These are phyloP conservation scores for Crenuchus spilurus DNA, from an alignment of 2,797 vertebrate genomes.

Conservation along the genomic window DNA sequence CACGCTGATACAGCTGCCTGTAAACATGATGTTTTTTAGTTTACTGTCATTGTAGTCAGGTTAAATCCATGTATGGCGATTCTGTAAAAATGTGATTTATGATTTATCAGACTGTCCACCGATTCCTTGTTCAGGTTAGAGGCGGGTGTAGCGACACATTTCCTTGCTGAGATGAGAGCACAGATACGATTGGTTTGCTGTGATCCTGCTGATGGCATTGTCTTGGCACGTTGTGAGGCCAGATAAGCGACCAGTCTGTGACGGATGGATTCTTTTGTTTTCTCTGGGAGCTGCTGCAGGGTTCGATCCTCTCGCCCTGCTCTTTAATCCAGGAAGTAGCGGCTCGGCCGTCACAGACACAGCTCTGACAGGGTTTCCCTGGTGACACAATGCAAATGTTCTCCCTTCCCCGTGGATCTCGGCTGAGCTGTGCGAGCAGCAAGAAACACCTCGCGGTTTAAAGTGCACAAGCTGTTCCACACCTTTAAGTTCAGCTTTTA, in stretches of 20 bases:
- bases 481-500: not conserved
- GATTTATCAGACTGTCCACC: not conserved
- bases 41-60: too few species aligned
- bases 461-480: not conserved
- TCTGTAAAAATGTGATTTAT: too few species aligned
- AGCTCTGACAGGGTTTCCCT: conserved; percentile 37
- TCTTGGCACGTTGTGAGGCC: conserved; percentile 1
- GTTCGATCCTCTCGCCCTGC: conserved; percentile 35
- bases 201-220: conserved; percentile 1
- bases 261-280: conserved; percentile 23
- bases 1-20: too few species aligned
- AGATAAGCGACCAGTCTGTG: conserved; percentile 20
- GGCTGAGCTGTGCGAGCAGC: conserved; percentile 8
- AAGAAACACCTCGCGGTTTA: not conserved
- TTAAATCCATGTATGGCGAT: too few species aligned
- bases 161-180: conserved; percentile 25
- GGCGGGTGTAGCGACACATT: conserved; percentile 36
- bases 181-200: conserved; percentile 25
- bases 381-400: conserved; percentile 43
- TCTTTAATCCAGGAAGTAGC: conserved; percentile 49
- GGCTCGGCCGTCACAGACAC: conserved; percentile 34
- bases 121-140: conserved; percentile 7
- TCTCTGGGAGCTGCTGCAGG: not conserved
- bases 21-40: too few species aligned
- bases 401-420: conserved; percentile 4